Base-by-base conservation (phyloP, 2,113 vertebrate species). In the Rhegmatorhina hoffmannsi region DNA sequence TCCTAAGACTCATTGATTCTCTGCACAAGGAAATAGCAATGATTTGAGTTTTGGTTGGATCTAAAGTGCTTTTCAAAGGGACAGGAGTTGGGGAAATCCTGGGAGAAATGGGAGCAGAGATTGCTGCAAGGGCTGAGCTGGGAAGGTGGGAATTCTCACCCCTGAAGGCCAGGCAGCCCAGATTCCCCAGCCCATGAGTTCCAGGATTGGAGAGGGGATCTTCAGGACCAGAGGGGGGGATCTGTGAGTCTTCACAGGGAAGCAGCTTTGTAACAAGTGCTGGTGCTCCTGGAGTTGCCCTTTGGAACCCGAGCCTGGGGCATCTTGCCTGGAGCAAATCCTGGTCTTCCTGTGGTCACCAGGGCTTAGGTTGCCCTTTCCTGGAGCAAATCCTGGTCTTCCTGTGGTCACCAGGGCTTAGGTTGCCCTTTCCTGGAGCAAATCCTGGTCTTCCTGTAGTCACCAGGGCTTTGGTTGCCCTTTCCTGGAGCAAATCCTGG, bases 291-390 rank as follows among this genome's bases (percentile, higher is more conserved):
- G 44, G 21, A 38, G 11, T 33, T 46, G 12, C 53, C 38, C 10
- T 0, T 0, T 0, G 7, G 68, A 12, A 9, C 15, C 13, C 15
- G 56, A 67, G 34, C 66, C 1, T 2, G 38, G 49, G 49, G 15
- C 56, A 2, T 17, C 11, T 44, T 66, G 46, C 84, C 52, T 20
- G 74, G n/a, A 47, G 62, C 38, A 49, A 74, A 28, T n/a, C 76
- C 50, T 13, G 36, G 1, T 15, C 85, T 60, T 17, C 0, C 63
- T 23, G 50, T 2, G 1, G 2, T 43, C 53, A 36, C 0, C 34
- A 2, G 17, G 72, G 34, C 53, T 90, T 28, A 14, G 9, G 10
- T 34, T 46, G 12, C 59, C 38, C 10, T 0, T 0, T 0, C 14
- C 40, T 43, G 40, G 40, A 43, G 40, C 40, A 43, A 73, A 26